phyloP scores from a whole-genome alignment of 2,888 invertebrate genomes.

The Yponomeuta sedellus region DNA sequence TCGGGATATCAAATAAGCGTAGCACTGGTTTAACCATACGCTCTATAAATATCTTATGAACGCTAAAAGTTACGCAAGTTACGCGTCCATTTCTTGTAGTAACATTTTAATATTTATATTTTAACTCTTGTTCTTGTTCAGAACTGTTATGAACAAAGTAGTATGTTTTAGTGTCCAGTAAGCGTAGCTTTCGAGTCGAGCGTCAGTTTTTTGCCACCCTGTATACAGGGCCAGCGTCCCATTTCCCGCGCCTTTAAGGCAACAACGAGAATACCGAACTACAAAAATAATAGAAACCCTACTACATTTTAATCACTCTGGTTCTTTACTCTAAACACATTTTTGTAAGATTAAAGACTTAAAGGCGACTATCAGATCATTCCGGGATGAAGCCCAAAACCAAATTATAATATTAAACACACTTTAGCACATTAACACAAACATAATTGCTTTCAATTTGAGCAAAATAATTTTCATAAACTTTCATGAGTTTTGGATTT shows the following conservation, averaged over 20 bases:
- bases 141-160: too few relatives aligned
- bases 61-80: too few relatives aligned
- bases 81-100: too few relatives aligned
- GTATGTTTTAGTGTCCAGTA: too few relatives aligned
- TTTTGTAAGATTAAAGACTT: not conserved
- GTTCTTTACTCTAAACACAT: not conserved
- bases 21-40: too few relatives aligned
- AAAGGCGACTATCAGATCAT: not conserved
- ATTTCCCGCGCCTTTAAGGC: constrained; percentile 7
- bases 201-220: not conserved
- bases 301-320: not conserved
- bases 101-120: too few relatives aligned
- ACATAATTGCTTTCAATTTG: constrained; percentile 55
- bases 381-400: constrained; percentile 6
- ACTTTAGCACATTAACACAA: constrained; percentile 16
- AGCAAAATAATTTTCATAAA: constrained; percentile 46
- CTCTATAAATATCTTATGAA: too few relatives aligned
- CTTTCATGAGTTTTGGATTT: not conserved
- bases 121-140: too few relatives aligned
- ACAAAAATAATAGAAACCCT: not conserved
- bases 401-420: constrained; percentile 18
- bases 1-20: too few relatives aligned
- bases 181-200: too few relatives aligned
- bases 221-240: not conserved
- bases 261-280: constrained; percentile 1